These are phyloP conservation scores for Sebastes miniatus DNA, from an alignment of 2,797 vertebrate genomes.

Conservation along the genomic window DNA sequence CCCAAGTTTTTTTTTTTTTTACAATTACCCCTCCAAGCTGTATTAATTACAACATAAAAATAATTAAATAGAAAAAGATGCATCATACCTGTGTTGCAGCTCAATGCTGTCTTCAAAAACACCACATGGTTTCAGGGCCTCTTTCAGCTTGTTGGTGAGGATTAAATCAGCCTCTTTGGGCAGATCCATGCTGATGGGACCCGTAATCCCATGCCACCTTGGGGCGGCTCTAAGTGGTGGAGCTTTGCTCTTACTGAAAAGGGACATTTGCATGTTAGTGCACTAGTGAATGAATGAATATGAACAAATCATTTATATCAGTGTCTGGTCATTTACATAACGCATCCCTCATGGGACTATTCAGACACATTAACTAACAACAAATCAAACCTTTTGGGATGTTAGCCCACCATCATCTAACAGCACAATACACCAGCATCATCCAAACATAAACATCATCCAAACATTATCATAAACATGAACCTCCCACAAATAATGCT, in stretches of 20 bases:
- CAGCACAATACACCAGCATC: not conserved
- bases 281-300: not conserved
- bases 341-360: too few relatives aligned
- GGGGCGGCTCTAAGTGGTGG: constrained; percentile 77
- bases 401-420: not conserved
- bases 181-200: constrained; percentile 88
- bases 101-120: constrained; percentile 90
- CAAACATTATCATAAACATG: too few relatives aligned
- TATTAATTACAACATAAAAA: not conserved
- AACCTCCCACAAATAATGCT: too few relatives aligned
- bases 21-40: not conserved
- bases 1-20: not conserved
- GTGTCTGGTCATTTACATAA: too few relatives aligned
- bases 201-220: constrained; percentile 91
- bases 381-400: too few relatives aligned
- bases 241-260: constrained; percentile 83
- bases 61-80: not conserved
- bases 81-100: constrained; percentile 86
- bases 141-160: constrained; percentile 85
- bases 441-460: too few relatives aligned
- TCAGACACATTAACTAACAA: too few relatives aligned
- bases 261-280: not conserved
- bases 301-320: too few relatives aligned
- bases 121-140: constrained; percentile 86
- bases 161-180: constrained; percentile 88